Evolutionary conservation across 2,888 invertebrate species (phyloP).

Genomic region (Margaritifera margaritifera): DNA sequence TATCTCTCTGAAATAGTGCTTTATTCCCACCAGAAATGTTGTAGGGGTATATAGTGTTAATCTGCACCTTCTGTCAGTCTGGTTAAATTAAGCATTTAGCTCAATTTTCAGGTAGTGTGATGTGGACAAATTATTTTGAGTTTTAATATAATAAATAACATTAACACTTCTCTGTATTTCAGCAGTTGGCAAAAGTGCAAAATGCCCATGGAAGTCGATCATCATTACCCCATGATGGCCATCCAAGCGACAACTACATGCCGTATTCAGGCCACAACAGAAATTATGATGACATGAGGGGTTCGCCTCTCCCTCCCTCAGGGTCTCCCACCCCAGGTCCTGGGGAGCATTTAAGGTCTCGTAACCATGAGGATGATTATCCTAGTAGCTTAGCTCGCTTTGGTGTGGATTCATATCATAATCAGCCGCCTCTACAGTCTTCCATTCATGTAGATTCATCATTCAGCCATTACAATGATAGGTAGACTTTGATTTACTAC

Average conservation of each 20-base stretch:
- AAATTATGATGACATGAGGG: slow-evolving; percentile 33
- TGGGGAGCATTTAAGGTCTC: slow-evolving; percentile 41
- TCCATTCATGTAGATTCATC: slow-evolving; percentile 1
- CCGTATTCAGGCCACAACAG: slow-evolving; percentile 43
- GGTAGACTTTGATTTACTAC: too few relatives aligned
- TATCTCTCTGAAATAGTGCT: too few relatives aligned
- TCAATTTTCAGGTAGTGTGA: too few relatives aligned
- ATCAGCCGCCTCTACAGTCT: slow-evolving; percentile 27
- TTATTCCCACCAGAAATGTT: too few relatives aligned
- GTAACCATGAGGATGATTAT: slow-evolving; percentile 45
- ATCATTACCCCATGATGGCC: slow-evolving; percentile 41
- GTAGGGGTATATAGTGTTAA: too few relatives aligned
- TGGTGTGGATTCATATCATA: slow-evolving; percentile 15
- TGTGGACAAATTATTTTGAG: too few relatives aligned
- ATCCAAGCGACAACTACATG: slow-evolving; percentile 50
- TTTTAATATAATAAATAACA: too few relatives aligned
- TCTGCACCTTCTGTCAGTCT: too few relatives aligned
- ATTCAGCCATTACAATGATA: too few relatives aligned
- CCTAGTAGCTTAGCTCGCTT: slow-evolving; percentile 29
- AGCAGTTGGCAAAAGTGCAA: background rate
- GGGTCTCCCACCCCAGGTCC: slow-evolving; percentile 37
- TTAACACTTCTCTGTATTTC: too few relatives aligned
- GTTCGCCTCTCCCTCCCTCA: slow-evolving; percentile 38
- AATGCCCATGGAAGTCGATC: slow-evolving; percentile 19
- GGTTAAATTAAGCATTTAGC: too few relatives aligned